phyloP scores from a whole-genome alignment of 2,113 vertebrate species.

The Pungitius pungitius region DNA sequence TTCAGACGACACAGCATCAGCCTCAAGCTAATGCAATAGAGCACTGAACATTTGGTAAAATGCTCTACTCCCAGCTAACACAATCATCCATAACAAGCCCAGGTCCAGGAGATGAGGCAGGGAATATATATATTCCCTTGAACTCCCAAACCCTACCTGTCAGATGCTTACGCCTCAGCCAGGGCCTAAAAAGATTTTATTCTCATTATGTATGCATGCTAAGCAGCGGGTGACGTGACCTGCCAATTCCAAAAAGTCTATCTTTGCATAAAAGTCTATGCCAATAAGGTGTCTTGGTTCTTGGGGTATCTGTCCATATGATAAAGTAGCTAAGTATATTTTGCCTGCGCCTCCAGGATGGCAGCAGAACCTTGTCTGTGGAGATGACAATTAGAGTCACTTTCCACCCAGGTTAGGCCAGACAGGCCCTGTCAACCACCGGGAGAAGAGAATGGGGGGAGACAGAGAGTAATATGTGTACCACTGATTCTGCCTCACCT shows the following conservation, averaged over 20 bases:
- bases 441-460: slow-evolving; percentile 68
- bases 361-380: slow-evolving; percentile 82
- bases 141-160: slow-evolving; percentile 76
- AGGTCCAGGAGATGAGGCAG: slow-evolving; percentile 65
- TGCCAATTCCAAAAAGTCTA: slow-evolving; percentile 83
- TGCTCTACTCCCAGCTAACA: slow-evolving; percentile 64
- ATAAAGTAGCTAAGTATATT: slow-evolving; percentile 84
- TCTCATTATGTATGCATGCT: slow-evolving; percentile 79
- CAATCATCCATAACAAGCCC: slow-evolving; percentile 64
- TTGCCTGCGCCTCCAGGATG: slow-evolving; percentile 77
- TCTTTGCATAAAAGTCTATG: slow-evolving; percentile 82
- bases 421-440: slow-evolving; percentile 81
- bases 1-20: slow-evolving; percentile 58
- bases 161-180: slow-evolving; percentile 78
- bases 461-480: slow-evolving; percentile 83
- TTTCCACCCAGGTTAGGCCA: slow-evolving; percentile 82
- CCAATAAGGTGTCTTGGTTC: slow-evolving; percentile 72
- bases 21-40: slow-evolving; percentile 65
- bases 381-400: slow-evolving; percentile 87
- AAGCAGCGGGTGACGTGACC: slow-evolving; percentile 77
- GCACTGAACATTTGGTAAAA: slow-evolving; percentile 71
- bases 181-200: slow-evolving; percentile 71
- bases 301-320: slow-evolving; percentile 79
- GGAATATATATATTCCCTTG: slow-evolving; percentile 70
- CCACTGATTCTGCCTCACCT: slow-evolving; percentile 77